Percentiles rank a stretch among this genome's conserved stretches.
Evolutionary conservation across 2,797 vertebrate genomes (phyloP).

Genomic region (Neosilurus mollespiculum): DNA sequence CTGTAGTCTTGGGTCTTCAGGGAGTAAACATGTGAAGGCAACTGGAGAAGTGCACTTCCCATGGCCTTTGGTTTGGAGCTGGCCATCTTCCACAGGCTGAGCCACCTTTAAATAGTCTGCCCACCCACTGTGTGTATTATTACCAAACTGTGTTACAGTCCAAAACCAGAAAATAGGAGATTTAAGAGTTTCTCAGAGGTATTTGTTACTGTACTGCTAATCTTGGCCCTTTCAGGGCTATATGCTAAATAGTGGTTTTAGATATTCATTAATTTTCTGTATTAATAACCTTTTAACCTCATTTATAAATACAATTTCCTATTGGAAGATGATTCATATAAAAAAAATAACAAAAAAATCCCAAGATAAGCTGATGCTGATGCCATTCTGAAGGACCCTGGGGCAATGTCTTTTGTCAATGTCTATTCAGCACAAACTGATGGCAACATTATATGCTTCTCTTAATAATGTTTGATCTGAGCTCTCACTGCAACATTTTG

Average conservation of each 20-base stretch:
- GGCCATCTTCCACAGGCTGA: slow-evolving; percentile 75
- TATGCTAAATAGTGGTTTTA: neutral
- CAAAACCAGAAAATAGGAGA: slow-evolving; percentile 47
- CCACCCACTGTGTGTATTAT: slow-evolving; percentile 60
- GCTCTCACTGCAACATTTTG: neutral
- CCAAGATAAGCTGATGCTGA: neutral
- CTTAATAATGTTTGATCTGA: neutral
- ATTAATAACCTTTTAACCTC: neutral
- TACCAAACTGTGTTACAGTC: slow-evolving; percentile 53
- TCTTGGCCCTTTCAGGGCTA: neutral
- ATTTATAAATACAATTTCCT: too few relatives aligned
- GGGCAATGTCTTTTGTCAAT: neutral
- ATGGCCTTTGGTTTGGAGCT: slow-evolving; percentile 73
- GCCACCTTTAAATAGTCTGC: slow-evolving; percentile 73
- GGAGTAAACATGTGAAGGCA: slow-evolving; percentile 67
- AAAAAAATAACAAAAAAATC: neutral
- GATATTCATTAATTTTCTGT: neutral
- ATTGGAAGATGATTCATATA: too few relatives aligned
- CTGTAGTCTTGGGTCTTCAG: slow-evolving; percentile 52
- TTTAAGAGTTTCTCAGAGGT: slow-evolving; percentile 35
- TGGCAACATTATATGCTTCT: neutral
- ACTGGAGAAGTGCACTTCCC: slow-evolving; percentile 71
- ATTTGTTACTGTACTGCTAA: slow-evolving; percentile 18
- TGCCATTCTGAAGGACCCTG: neutral
- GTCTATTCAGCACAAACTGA: neutral